Conservation (phyloP, 2,888 invertebrate species). For the Drosophila kambysellisi region DNA sequence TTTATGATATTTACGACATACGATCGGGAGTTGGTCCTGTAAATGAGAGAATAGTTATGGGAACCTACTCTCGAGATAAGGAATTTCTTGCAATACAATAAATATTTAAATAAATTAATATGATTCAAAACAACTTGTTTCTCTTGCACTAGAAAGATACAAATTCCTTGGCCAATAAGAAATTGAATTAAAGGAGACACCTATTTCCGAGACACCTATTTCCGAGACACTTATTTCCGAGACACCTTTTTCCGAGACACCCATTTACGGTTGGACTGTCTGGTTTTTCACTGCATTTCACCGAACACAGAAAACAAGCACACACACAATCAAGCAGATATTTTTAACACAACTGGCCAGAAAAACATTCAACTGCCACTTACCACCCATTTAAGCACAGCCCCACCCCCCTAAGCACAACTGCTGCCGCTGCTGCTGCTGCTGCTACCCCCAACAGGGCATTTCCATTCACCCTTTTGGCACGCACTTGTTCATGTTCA, state of each 20-base stretch:
- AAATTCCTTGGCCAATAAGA: neutral
- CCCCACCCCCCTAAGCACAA: neutral
- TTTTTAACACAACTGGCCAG: conserved; percentile 17
- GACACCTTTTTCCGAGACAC: neutral
- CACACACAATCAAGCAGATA: neutral
- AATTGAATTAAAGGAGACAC: neutral
- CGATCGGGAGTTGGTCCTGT: neutral
- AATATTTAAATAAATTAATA: neutral
- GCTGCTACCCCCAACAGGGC: neutral
- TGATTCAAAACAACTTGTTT: neutral
- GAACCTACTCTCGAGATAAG: too few relatives aligned
- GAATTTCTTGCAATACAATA: neutral
- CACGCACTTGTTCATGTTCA: conserved; percentile 55
- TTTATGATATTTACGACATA: neutral
- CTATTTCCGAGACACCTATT: too few relatives aligned
- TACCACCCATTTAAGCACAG: conserved; percentile 19
- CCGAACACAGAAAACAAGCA: neutral
- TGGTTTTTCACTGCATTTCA: conserved; percentile 12
- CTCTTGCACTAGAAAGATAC: neutral
- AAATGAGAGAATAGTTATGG: neutral
- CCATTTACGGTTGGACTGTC: neutral
- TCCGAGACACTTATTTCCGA: too few relatives aligned
- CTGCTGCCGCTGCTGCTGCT: too few relatives aligned
- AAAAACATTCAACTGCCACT: conserved; percentile 13
- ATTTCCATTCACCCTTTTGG: conserved; percentile 25